A percentile compares a stretch with the other conserved stretches of the same genome.
Evolutionary conservation across 2,797 vertebrate species (phyloP).

Genomic region (Hydrophis major): DNA sequence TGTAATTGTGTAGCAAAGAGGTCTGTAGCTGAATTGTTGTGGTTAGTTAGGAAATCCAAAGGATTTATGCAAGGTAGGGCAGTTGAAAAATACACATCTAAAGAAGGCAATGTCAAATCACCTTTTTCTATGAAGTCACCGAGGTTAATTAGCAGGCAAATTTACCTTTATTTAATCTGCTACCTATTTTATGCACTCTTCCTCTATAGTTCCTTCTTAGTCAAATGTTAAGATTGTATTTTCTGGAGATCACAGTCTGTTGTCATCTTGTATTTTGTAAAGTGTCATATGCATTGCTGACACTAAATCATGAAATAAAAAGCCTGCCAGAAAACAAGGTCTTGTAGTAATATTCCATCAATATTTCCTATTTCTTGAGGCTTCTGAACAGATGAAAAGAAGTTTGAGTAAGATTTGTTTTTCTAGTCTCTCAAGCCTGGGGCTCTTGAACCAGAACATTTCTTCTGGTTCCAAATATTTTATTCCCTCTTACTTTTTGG

Average conservation of each 20-base stretch:
- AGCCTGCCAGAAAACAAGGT: background rate
- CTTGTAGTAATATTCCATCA: background rate
- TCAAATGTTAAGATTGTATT: background rate
- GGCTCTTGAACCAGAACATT: background rate
- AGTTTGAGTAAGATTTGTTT: background rate
- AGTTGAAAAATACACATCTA: background rate
- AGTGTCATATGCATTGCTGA: background rate
- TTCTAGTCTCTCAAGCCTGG: background rate
- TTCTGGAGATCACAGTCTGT: background rate
- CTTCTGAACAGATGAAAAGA: background rate
- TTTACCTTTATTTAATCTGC: background rate
- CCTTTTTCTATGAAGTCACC: background rate
- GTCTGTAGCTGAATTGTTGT: background rate
- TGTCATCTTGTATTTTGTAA: background rate
- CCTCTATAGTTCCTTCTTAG: background rate
- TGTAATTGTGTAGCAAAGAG: background rate
- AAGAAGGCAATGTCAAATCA: background rate
- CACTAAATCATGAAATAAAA: background rate
- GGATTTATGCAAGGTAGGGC: background rate
- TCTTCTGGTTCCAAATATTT: background rate
- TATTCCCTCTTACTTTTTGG: background rate
- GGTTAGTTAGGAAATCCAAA: background rate
- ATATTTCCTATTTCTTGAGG: background rate
- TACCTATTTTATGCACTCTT: background rate
- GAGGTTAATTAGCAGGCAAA: background rate